Conservation (phyloP, 2,888 invertebrate genomes). For the Amphipyra berbera region DNA sequence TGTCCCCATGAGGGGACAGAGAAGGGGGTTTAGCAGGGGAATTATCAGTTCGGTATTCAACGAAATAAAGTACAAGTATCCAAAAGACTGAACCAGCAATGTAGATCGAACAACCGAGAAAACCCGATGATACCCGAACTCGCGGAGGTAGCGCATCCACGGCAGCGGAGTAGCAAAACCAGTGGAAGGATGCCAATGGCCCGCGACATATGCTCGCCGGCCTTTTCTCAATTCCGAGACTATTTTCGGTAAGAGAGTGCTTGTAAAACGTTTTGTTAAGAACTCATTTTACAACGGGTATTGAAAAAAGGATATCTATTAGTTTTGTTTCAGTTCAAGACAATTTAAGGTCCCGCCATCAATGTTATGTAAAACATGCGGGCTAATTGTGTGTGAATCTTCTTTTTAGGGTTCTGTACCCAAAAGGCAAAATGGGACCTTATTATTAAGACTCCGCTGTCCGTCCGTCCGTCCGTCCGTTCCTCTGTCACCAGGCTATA, state of each 20-base stretch:
- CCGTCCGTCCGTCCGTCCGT: too few relatives aligned
- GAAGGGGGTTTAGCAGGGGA: too few relatives aligned
- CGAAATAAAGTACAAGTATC: not conserved
- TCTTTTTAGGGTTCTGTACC: too few relatives aligned
- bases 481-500: too few relatives aligned
- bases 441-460: too few relatives aligned
- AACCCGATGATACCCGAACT: conserved; percentile 14
- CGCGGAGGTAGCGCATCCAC: conserved; percentile 47
- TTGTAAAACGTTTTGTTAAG: conserved; percentile 59
- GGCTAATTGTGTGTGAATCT: too few relatives aligned
- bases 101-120: conserved; percentile 42
- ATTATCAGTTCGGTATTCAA: too few relatives aligned
- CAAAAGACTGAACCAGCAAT: conserved; percentile 47
- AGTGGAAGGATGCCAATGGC: conserved; percentile 80
- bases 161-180: conserved; percentile 64
- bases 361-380: too few relatives aligned
- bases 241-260: conserved; percentile 67
- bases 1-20: too few relatives aligned
- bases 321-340: not conserved
- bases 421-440: too few relatives aligned
- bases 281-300: conserved; percentile 41
- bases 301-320: conserved; percentile 19
- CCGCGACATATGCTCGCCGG: conserved; percentile 71
- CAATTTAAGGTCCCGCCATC: too few relatives aligned
- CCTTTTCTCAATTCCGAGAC: conserved; percentile 68